Percentiles rank a stretch among this genome's conserved stretches.
Evolutionary conservation across 1,140 invertebrate genomes (phyloP).

Genomic region (Drosophila biarmipes): DNA sequence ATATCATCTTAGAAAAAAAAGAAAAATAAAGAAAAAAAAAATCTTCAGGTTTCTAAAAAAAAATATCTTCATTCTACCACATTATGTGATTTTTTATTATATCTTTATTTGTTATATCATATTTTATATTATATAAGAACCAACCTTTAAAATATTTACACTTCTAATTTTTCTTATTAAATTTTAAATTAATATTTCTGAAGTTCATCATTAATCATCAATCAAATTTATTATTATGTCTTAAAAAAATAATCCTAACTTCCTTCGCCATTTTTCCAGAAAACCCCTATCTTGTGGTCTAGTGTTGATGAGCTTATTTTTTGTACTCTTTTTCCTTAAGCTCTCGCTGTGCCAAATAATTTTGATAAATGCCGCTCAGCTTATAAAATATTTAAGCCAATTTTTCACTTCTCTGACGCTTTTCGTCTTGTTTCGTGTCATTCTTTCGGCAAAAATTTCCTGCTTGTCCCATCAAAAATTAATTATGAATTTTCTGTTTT

Average conservation of each 20-base stretch:
- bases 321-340: conserved; percentile 37
- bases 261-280: background rate
- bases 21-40: background rate
- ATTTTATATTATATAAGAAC: no score
- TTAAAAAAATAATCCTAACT: no score
- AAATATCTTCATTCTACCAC: no score
- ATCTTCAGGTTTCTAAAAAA: no score
- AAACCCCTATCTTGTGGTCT: conserved; percentile 4
- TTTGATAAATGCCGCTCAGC: conserved; percentile 54
- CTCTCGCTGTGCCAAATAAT: conserved; percentile 57
- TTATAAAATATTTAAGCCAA: conserved; percentile 65
- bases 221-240: no score
- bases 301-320: conserved; percentile 39
- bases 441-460: conserved; percentile 14
- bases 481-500: conserved; percentile 44
- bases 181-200: no score
- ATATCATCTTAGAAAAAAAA: background rate
- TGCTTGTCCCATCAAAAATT: conserved; percentile 45
- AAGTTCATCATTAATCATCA: no score
- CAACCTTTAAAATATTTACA: no score
- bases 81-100: no score
- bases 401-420: conserved; percentile 25
- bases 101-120: no score
- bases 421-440: conserved; percentile 4
- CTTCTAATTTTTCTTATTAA: background rate